Evolutionary conservation across 2,113 vertebrate species (phyloP).

Genomic region (Diglossa brunneiventris): DNA sequence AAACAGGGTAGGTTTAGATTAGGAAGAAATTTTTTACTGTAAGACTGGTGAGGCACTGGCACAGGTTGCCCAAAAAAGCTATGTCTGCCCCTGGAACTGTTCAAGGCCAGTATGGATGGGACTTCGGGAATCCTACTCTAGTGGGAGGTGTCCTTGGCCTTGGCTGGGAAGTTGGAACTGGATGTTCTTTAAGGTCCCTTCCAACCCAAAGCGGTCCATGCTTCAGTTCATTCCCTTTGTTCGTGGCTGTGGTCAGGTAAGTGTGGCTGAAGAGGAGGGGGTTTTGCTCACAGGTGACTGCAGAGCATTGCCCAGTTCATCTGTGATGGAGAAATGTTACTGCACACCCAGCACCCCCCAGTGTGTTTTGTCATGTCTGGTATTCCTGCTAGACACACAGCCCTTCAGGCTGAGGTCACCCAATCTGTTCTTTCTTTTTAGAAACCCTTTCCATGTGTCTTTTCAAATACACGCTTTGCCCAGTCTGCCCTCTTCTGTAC

Average conservation of each 20-base stretch:
- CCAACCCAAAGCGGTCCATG: neutral
- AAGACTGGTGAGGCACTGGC: neutral
- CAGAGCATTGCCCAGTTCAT: fast-evolving
- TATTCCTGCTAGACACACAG: neutral
- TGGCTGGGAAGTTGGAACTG: neutral
- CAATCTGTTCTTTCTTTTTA: neutral
- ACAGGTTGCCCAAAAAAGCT: neutral
- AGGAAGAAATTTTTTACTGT: neutral
- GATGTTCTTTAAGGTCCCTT: neutral
- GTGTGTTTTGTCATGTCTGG: fast-evolving
- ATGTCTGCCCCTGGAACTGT: neutral
- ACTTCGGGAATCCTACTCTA: neutral
- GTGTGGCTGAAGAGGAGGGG: neutral
- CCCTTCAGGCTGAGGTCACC: neutral
- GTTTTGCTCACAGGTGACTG: fast-evolving
- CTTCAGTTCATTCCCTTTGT: neutral
- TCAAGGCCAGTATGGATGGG: neutral
- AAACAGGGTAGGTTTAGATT: neutral
- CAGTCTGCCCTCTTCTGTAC: neutral
- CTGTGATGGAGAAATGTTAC: neutral
- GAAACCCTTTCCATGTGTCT: neutral
- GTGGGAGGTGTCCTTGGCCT: neutral
- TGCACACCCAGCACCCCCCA: fast-evolving
- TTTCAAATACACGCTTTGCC: neutral
- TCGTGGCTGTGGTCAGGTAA: fast-evolving